A percentile compares a stretch with the other conserved stretches of the same genome.
These are phyloP conservation scores for Agonum fuliginosum DNA, from an alignment of 2,888 invertebrate species.

Conservation along the genomic window DNA sequence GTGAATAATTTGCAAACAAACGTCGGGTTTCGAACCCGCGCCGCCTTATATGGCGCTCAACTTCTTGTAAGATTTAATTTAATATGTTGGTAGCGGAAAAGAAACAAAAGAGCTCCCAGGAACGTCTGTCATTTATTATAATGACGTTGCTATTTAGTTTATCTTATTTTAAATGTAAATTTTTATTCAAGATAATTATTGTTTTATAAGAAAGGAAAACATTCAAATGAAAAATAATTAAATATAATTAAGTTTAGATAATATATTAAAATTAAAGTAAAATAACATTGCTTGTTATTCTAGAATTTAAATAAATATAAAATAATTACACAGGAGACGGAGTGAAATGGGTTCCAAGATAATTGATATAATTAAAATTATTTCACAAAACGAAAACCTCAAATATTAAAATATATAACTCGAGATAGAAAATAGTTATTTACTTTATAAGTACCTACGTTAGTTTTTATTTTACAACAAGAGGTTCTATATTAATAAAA, in stretches of 20 bases:
- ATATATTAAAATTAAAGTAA: slow-evolving; percentile 33
- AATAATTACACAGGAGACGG: background rate
- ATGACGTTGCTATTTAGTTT: slow-evolving; percentile 29
- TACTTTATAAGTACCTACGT: too few relatives aligned
- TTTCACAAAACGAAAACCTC: background rate
- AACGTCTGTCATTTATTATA: slow-evolving; percentile 35
- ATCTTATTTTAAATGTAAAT: slow-evolving; percentile 38
- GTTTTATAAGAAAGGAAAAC: slow-evolving; percentile 25
- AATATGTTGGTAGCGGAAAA: slow-evolving; percentile 4
- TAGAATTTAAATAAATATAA: slow-evolving; percentile 41
- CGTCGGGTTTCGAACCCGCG: too few relatives aligned
- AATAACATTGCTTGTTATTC: slow-evolving; percentile 14
- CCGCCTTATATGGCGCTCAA: background rate
- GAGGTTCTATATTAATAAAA: too few relatives aligned
- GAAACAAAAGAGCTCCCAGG: slow-evolving; percentile 28
- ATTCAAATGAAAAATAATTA: slow-evolving; percentile 32
- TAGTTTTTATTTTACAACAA: too few relatives aligned
- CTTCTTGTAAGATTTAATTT: background rate
- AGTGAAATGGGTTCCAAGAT: background rate
- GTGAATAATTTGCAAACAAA: too few relatives aligned
- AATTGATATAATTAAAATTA: slow-evolving; percentile 18
- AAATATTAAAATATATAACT: too few relatives aligned
- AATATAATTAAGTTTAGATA: slow-evolving; percentile 28
- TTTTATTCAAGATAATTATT: slow-evolving; percentile 35
- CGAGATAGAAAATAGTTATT: too few relatives aligned